Percentiles rank a stretch among this genome's conserved stretches.
phyloP scores from a whole-genome alignment of 2,888 invertebrate species.

The Molanna angustata region DNA sequence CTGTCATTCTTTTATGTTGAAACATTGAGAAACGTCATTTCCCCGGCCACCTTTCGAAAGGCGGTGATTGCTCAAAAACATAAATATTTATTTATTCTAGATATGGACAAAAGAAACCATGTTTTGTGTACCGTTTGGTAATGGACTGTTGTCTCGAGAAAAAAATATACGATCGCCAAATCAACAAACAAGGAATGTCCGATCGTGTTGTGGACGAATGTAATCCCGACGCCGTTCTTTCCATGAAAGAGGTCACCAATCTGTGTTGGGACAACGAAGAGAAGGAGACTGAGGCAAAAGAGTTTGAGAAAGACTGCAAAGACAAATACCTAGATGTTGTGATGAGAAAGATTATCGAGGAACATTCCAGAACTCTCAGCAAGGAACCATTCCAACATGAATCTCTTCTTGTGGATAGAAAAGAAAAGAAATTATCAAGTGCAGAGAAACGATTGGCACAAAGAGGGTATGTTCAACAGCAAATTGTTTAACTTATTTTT shows the following conservation, averaged over 20 bases:
- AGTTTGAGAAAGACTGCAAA: constrained; percentile 39
- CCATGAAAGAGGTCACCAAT: constrained; percentile 85
- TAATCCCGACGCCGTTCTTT: constrained; percentile 92
- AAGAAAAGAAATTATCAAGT: constrained; percentile 90
- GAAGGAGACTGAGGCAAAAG: constrained; percentile 39
- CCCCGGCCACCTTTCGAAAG: no score
- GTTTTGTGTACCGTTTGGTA: constrained; percentile 94
- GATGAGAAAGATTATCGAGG: constrained; percentile 69
- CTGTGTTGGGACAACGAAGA: constrained; percentile 88
- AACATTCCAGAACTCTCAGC: constrained; percentile 62
- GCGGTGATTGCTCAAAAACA: no score
- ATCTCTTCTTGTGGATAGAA: constrained; percentile 88
- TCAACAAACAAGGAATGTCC: constrained; percentile 97
- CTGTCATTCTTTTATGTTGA: no score
- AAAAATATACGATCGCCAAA: constrained; percentile 97
- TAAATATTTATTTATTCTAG: constrained; percentile 45
- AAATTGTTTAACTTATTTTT: no score
- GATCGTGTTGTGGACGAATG: constrained; percentile 98
- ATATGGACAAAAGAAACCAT: constrained; percentile 92
- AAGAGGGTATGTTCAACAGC: constrained; percentile 52
- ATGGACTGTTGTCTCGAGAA: constrained; percentile 97
- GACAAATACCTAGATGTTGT: constrained; percentile 80
- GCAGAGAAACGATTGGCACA: constrained; percentile 92
- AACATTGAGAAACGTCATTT: no score
- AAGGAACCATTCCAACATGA: constrained; percentile 95